These are phyloP conservation scores for Aphyosemion australe DNA, from an alignment of 2,113 vertebrate genomes.

Conservation along the genomic window DNA sequence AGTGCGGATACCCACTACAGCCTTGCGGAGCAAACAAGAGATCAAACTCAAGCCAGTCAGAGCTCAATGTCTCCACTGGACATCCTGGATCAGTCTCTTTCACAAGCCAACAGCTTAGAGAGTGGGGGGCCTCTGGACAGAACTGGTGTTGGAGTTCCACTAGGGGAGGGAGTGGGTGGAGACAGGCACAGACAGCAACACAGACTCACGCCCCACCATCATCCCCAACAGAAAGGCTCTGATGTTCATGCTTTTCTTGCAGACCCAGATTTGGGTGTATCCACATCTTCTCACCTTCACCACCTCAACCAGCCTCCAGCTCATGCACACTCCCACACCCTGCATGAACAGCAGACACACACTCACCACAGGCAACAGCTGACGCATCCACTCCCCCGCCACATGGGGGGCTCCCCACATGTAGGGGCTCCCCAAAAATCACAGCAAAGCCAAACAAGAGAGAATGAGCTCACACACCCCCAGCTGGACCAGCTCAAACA, in stretches of 20 bases:
- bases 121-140: constrained; percentile 60
- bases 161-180: constrained; percentile 48
- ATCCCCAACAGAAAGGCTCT: constrained; percentile 63
- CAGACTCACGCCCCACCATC: constrained; percentile 74
- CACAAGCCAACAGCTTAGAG: constrained; percentile 62
- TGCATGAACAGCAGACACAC: constrained; percentile 67
- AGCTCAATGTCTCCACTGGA: constrained; percentile 75
- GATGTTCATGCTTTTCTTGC: constrained; percentile 75
- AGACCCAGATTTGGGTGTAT: constrained; percentile 72
- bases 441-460: constrained; percentile 63
- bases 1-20: constrained; percentile 81
- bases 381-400: constrained; percentile 64
- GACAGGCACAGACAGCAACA: constrained; percentile 75
- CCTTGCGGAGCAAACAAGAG: constrained; percentile 66
- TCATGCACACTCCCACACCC: constrained; percentile 61
- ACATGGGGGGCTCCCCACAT: constrained; percentile 55
- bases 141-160: constrained; percentile 50
- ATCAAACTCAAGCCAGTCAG: constrained; percentile 74
- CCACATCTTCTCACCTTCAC: constrained; percentile 69
- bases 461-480: constrained; percentile 66
- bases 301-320: constrained; percentile 64
- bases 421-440: constrained; percentile 61
- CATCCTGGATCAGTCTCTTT: constrained; percentile 77
- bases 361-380: constrained; percentile 72
- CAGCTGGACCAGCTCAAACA: constrained; percentile 80